phyloP scores from a whole-genome alignment of 1,140 invertebrate genomes.

The Scaptomyza hsui region DNA sequence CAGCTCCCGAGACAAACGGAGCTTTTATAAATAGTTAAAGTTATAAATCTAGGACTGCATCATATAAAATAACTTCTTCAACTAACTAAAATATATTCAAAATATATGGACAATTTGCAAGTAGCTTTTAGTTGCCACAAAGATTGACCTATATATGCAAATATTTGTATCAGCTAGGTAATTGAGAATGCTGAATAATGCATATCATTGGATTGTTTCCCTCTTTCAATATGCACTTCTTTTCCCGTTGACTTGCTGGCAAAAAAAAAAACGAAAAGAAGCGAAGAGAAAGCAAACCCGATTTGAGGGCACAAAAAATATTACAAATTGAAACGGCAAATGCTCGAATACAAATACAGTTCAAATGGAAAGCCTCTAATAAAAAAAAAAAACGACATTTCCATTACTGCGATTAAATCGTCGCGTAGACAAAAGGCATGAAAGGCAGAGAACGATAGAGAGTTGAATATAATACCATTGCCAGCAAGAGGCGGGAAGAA shows the following conservation, averaged over 20 bases:
- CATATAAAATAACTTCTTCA: no score
- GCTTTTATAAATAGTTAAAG: conserved; percentile 1
- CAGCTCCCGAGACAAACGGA: background rate
- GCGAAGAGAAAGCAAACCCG: no score
- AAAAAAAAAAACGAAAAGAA: background rate
- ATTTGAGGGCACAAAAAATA: conserved; percentile 51
- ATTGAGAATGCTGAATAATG: conserved; percentile 22
- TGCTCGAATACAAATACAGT: conserved; percentile 38
- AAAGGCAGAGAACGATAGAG: background rate
- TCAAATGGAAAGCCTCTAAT: conserved; percentile 67
- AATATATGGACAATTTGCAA: background rate
- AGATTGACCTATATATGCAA: conserved; percentile 18
- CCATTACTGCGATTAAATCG: conserved; percentile 80
- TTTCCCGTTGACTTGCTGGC: conserved; percentile 1
- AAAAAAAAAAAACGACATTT: conserved; percentile 70
- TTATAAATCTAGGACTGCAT: no score
- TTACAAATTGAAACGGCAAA: conserved; percentile 66
- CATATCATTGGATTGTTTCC: conserved; percentile 36
- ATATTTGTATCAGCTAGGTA: conserved; percentile 15
- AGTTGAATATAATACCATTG: conserved; percentile 5
- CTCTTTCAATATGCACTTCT: conserved; percentile 2
- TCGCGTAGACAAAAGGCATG: conserved; percentile 22
- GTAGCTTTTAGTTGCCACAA: background rate
- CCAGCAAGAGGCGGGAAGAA: background rate
- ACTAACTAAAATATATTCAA: background rate